phyloP scores from a whole-genome alignment of 2,797 vertebrate genomes.

The Eleutherodactylus coqui region DNA sequence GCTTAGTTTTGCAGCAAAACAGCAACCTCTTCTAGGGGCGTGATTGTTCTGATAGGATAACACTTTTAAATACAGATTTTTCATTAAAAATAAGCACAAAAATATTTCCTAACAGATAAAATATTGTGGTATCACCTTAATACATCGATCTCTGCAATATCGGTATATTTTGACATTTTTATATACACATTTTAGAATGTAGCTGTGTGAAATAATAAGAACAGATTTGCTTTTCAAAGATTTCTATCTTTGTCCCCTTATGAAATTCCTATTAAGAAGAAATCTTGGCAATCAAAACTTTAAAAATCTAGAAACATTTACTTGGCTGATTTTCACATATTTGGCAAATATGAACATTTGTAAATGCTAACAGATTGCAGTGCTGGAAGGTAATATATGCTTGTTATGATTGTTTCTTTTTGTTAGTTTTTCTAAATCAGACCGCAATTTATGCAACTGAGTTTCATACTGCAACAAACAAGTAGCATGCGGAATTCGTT shows the following conservation, averaged over 20 bases:
- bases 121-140: no score
- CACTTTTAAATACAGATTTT: neutral
- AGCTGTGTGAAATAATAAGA: neutral
- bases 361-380: conserved; percentile 46
- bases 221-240: neutral
- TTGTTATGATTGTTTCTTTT: conserved; percentile 33
- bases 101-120: neutral
- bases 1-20: no score
- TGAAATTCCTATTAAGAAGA: conserved; percentile 15
- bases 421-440: conserved; percentile 11
- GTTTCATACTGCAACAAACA: conserved; percentile 21
- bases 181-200: neutral
- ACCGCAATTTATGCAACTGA: conserved; percentile 8
- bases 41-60: neutral
- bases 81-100: neutral
- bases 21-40: no score
- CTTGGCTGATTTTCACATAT: conserved; percentile 46
- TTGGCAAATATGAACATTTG: conserved; percentile 30
- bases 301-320: conserved; percentile 33
- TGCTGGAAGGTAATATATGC: conserved; percentile 32
- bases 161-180: neutral
- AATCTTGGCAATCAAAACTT: conserved; percentile 21
- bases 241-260: conserved; percentile 1
- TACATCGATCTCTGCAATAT: neutral
- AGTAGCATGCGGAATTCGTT: no score